These are phyloP conservation scores for Drosophila nigricruria DNA, from an alignment of 2,888 invertebrate species.

Conservation along the genomic window DNA sequence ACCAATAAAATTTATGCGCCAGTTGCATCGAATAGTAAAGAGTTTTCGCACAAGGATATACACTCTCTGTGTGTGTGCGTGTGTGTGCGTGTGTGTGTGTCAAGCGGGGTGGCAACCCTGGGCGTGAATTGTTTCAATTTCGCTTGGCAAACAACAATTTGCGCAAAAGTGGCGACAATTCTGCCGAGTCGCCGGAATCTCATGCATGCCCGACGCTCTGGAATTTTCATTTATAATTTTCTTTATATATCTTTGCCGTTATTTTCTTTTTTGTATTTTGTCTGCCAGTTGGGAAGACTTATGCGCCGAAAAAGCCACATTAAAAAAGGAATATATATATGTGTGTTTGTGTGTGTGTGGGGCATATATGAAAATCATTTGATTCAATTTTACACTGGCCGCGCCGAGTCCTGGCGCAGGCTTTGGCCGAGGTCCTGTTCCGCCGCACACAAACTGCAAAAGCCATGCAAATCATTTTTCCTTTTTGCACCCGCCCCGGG, in stretches of 20 bases:
- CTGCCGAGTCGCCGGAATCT: slow-evolving; percentile 18
- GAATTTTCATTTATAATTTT: slow-evolving; percentile 79
- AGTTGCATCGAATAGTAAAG: slow-evolving; percentile 50
- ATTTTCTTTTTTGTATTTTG: slow-evolving; percentile 3
- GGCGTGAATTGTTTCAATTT: slow-evolving; percentile 67
- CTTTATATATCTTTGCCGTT: slow-evolving; percentile 18
- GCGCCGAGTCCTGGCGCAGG: background rate
- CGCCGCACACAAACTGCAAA: slow-evolving; percentile 21
- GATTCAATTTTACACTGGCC: slow-evolving; percentile 68
- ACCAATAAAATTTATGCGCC: slow-evolving; percentile 64
- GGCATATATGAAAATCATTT: slow-evolving; percentile 61
- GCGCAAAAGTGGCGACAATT: slow-evolving; percentile 70
- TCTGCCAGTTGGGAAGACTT: slow-evolving; percentile 47
- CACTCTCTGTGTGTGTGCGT: background rate
- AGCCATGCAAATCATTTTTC: slow-evolving; percentile 72
- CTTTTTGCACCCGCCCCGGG: slow-evolving; percentile 31
- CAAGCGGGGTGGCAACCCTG: slow-evolving; percentile 25
- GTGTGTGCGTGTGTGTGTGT: background rate
- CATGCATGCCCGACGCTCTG: slow-evolving; percentile 53
- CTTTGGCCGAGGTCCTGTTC: slow-evolving; percentile 10
- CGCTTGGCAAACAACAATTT: slow-evolving; percentile 69
- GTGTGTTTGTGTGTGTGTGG: background rate
- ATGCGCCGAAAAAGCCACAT: slow-evolving; percentile 42
- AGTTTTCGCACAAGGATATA: slow-evolving; percentile 27
- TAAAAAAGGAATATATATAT: slow-evolving; percentile 16